Conservation (phyloP, 2,113 vertebrate genomes). For the Talpa occidentalis region DNA sequence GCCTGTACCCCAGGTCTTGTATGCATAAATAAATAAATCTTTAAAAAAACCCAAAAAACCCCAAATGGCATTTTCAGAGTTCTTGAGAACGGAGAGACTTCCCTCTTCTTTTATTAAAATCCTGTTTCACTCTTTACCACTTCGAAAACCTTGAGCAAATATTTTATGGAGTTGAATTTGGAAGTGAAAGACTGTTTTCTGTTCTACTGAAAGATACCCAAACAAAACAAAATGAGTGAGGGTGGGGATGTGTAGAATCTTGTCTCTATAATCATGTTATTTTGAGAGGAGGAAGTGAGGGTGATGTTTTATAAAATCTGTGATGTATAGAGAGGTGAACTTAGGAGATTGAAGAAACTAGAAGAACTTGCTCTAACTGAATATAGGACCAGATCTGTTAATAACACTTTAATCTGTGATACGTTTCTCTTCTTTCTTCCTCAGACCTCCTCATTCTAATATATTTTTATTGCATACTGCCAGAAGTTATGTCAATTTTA, state of each 20-base stretch:
- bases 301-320: not conserved
- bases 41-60: no score
- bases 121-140: not conserved
- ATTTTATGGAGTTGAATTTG: not conserved
- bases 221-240: not conserved
- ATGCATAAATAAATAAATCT: no score
- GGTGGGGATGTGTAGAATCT: not conserved
- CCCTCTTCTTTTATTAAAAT: not conserved
- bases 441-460: not conserved
- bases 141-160: not conserved
- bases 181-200: slow-evolving; percentile 1
- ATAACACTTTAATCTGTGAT: not conserved
- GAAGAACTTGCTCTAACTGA: not conserved
- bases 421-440: not conserved
- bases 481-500: not conserved
- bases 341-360: not conserved
- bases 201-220: not conserved
- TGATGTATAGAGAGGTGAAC: not conserved
- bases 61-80: not conserved
- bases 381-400: not conserved
- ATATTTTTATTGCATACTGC: not conserved
- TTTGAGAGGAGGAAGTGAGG: not conserved
- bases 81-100: not conserved
- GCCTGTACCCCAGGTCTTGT: no score
- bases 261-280: not conserved